Base-by-base conservation (phyloP, 2,797 vertebrate species). In the Enteromius argenteus region DNA sequence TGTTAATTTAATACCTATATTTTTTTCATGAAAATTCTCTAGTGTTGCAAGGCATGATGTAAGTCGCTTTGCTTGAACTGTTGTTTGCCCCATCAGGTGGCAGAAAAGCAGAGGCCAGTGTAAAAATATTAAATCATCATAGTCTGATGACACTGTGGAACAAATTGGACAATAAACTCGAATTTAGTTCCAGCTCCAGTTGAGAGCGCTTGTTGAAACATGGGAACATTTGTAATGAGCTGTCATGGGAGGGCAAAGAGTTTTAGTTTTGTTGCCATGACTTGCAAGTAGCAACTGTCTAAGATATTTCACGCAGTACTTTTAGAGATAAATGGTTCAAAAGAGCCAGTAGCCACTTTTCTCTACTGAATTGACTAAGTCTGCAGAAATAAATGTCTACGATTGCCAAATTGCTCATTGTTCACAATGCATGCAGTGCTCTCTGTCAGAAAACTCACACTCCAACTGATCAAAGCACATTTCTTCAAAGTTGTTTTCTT, bases 141-240 rank as follows among this genome's bases (percentile, higher is more conserved):
- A 79, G 66, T 51, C 58, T 58, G 77, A 39, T 86, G 89, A 80
- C 74, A 83, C 74, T 46, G 44, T 81, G 86, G 78, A 90, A 86
- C 86, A 87, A 82, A 87, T 88, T 62, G 66, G 79, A 89, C 7
- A 81, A 78, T 87, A 86, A 85, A 87, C 81, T 82, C 5, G 39
- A 85, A 79, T 80, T 85, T 82, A 80, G 86, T 85, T 87, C 82
- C 74, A 82, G 69, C 81, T 89, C 76, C 49, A 75, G 66, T 67
- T 81, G 74, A 84, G 77, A 62, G 83, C 76, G 71, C 32, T 37
- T 58, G 73, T 64, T 82, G 84, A 68, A 87, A 37, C 86, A 79
- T 87, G 86, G 81, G 79, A 85, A 80, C 81, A 58, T 60, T 73
- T 53, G 67, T 87, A 87, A 85, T 78, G 62, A 84, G 85, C 74